Evolutionary conservation across 1,140 invertebrate species (phyloP), one percentile per base, ranked within the genome.

Genomic region (Bemisia tabaci): DNA sequence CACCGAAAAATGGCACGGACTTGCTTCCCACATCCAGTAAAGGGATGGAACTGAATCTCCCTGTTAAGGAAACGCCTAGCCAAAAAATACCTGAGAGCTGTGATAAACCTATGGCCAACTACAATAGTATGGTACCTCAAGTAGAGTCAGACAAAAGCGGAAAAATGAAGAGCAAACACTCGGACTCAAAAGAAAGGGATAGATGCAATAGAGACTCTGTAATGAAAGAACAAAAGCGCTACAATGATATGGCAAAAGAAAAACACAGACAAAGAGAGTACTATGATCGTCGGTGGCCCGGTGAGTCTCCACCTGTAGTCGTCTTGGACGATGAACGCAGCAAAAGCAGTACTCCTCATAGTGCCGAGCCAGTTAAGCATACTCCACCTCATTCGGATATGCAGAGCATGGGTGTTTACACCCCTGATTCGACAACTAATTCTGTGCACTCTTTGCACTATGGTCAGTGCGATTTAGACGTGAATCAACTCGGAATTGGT

Each of bases 371-470:
- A 48, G 33, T 48, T 17, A 48, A 48, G 17, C 33, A 48, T 17
- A 48, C 73, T 73, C 84, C 75, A 65, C 83, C 74, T 70, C 81
- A 80, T 65, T 80, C 84, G 0, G 86, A 88, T 58, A 76, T 89
- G 65, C 84, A 87, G 21, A 89, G 87, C 1, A 85, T 91, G 83
- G 88, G 88, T 0, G 88, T 91, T 1, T 91, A 91, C 70, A 91
- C 89, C 0, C 88, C 89, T 0, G 89, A 92, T 73, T 90, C 89
- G 0, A 89, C 87, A 0, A 91, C 89, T 26, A 91, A 91, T 73
- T 92, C 90, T 0, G 89, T 91, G 2, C 88, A 90, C 69, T 90
- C 88, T 58, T 80, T 89, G 67, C 89, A 90, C 75, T 92, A 90
- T 72, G 83, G 84, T 0, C 85, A 85, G 67, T 91, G 87, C 71